Evolutionary conservation across 92 coral and sea anemone genomes (phyloP), one percentile per base, ranked within the genome.

Genomic region (Muricea muricata): DNA sequence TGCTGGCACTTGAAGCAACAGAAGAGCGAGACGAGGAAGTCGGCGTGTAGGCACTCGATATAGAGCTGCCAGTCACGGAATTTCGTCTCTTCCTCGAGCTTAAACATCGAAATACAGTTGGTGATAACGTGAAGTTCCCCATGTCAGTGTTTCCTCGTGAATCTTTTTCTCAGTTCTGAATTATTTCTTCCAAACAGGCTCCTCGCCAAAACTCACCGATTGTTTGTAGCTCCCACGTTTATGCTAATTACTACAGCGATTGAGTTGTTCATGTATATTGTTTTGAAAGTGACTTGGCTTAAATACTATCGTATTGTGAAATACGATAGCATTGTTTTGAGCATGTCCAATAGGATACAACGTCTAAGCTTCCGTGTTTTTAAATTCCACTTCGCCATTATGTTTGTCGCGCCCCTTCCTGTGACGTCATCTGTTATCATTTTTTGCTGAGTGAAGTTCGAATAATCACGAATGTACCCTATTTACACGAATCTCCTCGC

Each of bases 51-150:
- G 18, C 39, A 63, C 70, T 63, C 37, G 70, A 28, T 18, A 26
- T 3, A 28, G 70, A 63, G 37, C 70, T 63, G 23, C 60, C 21
- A 63, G 37, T 30, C 18, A 3, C 20, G 18, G 70, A 63, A 63
- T 25, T 25, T 2, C 70, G 70, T 26, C 39, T 63, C 14, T 18
- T 63, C 70, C 31, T 75, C 23, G 65, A 23, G 18, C 33, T 78
- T 0, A 78, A 55, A 57, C 71, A 78, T 39, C 33, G 69, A 63
- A 78, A 78, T 24, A 58, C 71, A 6, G 26, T 20, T 7, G 83
- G 83, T 21, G 83, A 21, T 11, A 58, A 8, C 0, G 83, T 78
- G 30, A 78, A 78, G 28, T 63, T 63, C 8, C 83, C 83, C 83
- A 78, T 78, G 42, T 28, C 60, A 35, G 46, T 63, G 37, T 18